Evolutionary conservation across 2,888 invertebrate species (phyloP).

Genomic region (Elmis aenea): DNA sequence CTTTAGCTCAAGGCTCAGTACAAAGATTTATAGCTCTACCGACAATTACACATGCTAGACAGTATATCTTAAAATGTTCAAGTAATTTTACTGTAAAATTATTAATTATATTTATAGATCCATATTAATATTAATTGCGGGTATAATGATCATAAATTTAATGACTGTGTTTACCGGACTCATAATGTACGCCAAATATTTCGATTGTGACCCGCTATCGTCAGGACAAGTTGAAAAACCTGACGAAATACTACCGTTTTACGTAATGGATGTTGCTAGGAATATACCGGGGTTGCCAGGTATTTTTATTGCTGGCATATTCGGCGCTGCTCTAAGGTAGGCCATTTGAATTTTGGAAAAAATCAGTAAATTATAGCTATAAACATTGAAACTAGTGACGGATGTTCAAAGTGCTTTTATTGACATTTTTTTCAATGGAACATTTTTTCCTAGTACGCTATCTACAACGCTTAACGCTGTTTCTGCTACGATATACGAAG

Average conservation of each 20-base stretch:
- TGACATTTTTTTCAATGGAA: too few species aligned
- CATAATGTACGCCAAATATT: slow-evolving; percentile 34
- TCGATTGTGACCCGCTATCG: slow-evolving; percentile 33
- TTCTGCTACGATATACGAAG: too few species aligned
- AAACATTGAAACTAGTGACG: too few species aligned
- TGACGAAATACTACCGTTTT: slow-evolving; percentile 46
- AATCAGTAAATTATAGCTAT: too few species aligned
- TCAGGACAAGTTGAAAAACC: slow-evolving; percentile 19
- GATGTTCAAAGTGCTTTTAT: too few species aligned
- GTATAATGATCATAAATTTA: slow-evolving; percentile 28
- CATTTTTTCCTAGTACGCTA: slow-evolving; percentile 4
- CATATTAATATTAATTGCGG: slow-evolving; percentile 9
- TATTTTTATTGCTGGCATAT: slow-evolving; percentile 68
- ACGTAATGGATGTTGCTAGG: slow-evolving; percentile 52
- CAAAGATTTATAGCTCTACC: slow-evolving; percentile 60
- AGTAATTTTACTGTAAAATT: not conserved
- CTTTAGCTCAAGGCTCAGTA: slow-evolving; percentile 54
- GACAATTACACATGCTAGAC: slow-evolving; percentile 51
- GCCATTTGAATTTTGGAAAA: too few species aligned
- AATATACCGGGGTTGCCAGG: slow-evolving; percentile 67
- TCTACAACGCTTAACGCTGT: not conserved
- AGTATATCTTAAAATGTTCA: slow-evolving; percentile 34
- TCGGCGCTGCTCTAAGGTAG: slow-evolving; percentile 65
- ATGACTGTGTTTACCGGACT: slow-evolving; percentile 31
- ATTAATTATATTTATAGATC: too few species aligned